phyloP scores from a whole-genome alignment of 2,113 vertebrate genomes.

The Hiodon tergisus region DNA sequence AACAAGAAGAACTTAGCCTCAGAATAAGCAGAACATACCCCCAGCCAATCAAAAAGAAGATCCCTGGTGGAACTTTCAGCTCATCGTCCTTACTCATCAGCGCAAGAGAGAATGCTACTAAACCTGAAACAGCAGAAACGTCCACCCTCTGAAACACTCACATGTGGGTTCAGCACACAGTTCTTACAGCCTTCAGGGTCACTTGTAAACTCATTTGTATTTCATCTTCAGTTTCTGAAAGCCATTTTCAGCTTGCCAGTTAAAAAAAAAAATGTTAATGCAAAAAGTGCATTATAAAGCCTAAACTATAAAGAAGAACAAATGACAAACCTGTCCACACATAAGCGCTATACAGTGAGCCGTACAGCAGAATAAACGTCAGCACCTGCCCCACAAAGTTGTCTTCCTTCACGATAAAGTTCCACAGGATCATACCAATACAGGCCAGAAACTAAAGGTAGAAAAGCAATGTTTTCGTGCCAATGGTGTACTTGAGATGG shows the following conservation, averaged over 20 bases:
- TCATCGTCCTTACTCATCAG: slow-evolving; percentile 71
- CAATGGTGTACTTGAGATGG: slow-evolving; percentile 20
- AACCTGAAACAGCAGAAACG: slow-evolving; percentile 57
- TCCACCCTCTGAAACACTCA: slow-evolving; percentile 16
- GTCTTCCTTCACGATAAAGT: slow-evolving; percentile 71
- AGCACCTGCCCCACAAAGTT: slow-evolving; percentile 74
- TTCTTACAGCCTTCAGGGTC: too few species aligned
- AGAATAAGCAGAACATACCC: slow-evolving; percentile 69
- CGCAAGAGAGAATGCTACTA: slow-evolving; percentile 83
- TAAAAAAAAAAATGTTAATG: too few species aligned
- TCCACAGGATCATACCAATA: slow-evolving; percentile 88
- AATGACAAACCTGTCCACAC: slow-evolving; percentile 80
- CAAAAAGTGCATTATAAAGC: too few species aligned
- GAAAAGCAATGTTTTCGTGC: too few species aligned
- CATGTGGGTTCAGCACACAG: too few species aligned
- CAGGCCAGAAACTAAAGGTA: slow-evolving; percentile 72
- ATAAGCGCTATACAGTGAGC: slow-evolving; percentile 85
- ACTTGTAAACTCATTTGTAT: too few species aligned
- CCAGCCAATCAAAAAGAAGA: slow-evolving; percentile 80
- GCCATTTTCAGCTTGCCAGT: too few species aligned
- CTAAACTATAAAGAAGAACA: too few species aligned
- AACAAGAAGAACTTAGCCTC: too few species aligned
- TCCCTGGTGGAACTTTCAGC: slow-evolving; percentile 66
- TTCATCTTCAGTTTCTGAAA: too few species aligned
- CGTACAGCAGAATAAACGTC: slow-evolving; percentile 80